Evolutionary conservation across 2,113 vertebrate species (phyloP), one percentile per base, ranked within the genome.

Genomic region (Raja brachyura): DNA sequence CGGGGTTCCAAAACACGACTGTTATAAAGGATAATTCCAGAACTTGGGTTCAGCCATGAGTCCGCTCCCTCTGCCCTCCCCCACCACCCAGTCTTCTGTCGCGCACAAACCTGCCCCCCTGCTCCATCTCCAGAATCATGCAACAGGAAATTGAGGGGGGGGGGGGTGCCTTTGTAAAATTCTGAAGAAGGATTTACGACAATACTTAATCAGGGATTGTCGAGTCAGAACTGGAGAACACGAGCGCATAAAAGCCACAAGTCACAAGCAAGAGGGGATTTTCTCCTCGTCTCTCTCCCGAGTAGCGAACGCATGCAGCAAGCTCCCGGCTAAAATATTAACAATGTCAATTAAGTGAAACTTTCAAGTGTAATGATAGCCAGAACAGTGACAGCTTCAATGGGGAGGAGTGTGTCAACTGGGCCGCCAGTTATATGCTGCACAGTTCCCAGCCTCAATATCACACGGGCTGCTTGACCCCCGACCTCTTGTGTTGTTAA

Each of bases 401-500:
- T 61, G 25, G 22, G 14, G 56, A 88, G 28, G 83, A 88, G 59
- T 88, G 83, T 61, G 5, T 63, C 83, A 56, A 88, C 28, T 63
- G 59, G 28, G 56, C 83, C 83, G 63, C n/a, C 63, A 61, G 59
- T 66, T 88, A 63, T 61, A 16, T 61, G 61, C 59, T 16, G 83
- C 59, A 31, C n/a, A 88, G 83, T 88, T 88, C 83, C 83, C 83
- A 88, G 83, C 83, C 59, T 88, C 83, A 63, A 13, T 16, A 88
- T 88, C 59, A 63, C 28, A 88, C 28, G 18, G 83, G 59, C 56
- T 63, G 83, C 83, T 88, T 88, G 83, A 88, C 83, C 83, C 63
- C 59, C 83, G 61, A 88, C 83, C 83, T 59, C 63, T 88, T 88
- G 83, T 88, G 83, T 63, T 88, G 83, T 88, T 88, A 88, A 88